phyloP scores from a whole-genome alignment of 2,113 vertebrate species.

The Fregata magnificens region DNA sequence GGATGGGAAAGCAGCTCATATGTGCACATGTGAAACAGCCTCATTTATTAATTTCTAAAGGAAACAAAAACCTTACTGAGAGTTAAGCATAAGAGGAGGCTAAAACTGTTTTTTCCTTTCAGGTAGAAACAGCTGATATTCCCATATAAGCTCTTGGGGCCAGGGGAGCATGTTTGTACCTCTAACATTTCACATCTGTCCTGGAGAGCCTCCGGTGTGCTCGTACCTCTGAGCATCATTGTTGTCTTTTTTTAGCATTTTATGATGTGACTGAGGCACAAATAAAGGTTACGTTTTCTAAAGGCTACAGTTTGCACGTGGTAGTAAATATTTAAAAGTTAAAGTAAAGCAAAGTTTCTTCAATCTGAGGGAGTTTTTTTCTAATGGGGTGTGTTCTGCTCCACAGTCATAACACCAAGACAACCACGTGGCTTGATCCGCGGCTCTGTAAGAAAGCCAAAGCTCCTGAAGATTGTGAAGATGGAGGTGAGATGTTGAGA shows the following conservation, averaged over 20 bases:
- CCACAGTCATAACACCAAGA: constrained; percentile 95
- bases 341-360: background rate
- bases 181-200: background rate
- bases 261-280: background rate
- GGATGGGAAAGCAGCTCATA: background rate
- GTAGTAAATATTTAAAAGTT: background rate
- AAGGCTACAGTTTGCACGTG: background rate
- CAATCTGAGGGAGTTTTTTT: background rate
- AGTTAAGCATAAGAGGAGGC: background rate
- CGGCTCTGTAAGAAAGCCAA: constrained; percentile 97
- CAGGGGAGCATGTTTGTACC: background rate
- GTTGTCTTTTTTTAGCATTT: background rate
- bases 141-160: background rate
- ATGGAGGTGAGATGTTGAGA: constrained; percentile 84
- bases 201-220: background rate
- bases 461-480: constrained; percentile 95
- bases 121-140: background rate
- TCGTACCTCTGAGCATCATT: background rate
- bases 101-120: background rate
- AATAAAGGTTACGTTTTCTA: background rate
- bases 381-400: constrained; percentile 31
- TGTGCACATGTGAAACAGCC: background rate
- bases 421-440: constrained; percentile 97
- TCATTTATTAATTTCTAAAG: background rate
- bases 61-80: background rate